phyloP scores from a whole-genome alignment of 2,888 invertebrate genomes.

The Athripsodes cinereus region DNA sequence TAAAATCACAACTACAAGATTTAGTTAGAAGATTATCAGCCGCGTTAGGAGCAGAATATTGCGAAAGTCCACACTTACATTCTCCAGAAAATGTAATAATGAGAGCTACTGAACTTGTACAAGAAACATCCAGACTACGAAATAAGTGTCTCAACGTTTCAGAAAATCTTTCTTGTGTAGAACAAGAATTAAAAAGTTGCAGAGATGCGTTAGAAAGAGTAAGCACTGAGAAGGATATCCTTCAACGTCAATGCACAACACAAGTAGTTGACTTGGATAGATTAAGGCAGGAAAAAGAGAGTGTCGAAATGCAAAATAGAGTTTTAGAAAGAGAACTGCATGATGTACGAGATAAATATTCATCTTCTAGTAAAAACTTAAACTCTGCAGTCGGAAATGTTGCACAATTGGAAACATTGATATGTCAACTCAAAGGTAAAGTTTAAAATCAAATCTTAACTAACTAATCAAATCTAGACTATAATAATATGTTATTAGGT shows the following conservation, averaged over 20 bases:
- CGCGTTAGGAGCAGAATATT: conserved; percentile 65
- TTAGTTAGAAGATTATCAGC: conserved; percentile 64
- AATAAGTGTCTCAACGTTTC: conserved; percentile 54
- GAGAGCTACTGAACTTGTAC: conserved; percentile 71
- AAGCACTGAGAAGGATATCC: conserved; percentile 63
- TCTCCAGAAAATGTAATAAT: conserved; percentile 68
- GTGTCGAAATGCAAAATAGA: conserved; percentile 64
- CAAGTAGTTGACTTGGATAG: conserved; percentile 68
- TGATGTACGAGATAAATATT: conserved; percentile 61
- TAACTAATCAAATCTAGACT: neutral
- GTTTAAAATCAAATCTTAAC: neutral
- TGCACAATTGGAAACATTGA: conserved; percentile 61
- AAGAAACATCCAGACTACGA: conserved; percentile 62
- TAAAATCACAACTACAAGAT: conserved; percentile 62
- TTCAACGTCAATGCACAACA: conserved; percentile 65
- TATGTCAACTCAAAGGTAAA: conserved; percentile 61
- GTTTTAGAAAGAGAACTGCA: conserved; percentile 68
- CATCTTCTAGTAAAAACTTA: conserved; percentile 57
- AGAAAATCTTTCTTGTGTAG: conserved; percentile 55
- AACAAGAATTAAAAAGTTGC: conserved; percentile 61
- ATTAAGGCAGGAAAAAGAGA: conserved; percentile 71
- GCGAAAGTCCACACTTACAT: conserved; percentile 57
- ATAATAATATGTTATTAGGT: too few species aligned
- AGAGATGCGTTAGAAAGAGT: conserved; percentile 60
- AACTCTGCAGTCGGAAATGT: conserved; percentile 63